phyloP scores from a whole-genome alignment of 2,888 invertebrate species.

The Nipponacmea schrenckii region DNA sequence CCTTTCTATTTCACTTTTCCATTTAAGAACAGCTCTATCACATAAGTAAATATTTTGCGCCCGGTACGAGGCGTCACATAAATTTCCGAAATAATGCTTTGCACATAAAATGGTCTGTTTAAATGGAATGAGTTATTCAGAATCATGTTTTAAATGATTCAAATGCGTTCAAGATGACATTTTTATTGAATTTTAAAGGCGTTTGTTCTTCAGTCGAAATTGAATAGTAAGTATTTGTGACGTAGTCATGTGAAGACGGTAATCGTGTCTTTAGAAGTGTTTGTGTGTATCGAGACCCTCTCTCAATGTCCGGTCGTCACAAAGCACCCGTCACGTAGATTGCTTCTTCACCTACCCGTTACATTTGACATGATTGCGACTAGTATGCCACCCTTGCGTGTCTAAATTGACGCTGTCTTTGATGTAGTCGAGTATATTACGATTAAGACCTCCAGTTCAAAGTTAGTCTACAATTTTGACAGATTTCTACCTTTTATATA shows the following conservation, averaged over 20 bases:
- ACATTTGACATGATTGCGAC: not conserved
- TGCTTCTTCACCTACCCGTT: slow-evolving; percentile 1
- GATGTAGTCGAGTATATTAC: not conserved
- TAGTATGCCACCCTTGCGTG: slow-evolving; percentile 9
- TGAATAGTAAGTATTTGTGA: slow-evolving; percentile 1
- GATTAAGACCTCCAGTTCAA: not conserved
- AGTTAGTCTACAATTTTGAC: slow-evolving; percentile 8
- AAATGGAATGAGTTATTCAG: not conserved
- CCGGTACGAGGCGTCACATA: too few species aligned
- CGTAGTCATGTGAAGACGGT: not conserved
- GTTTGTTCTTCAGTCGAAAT: not conserved
- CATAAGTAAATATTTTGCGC: too few species aligned
- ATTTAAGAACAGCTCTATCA: too few species aligned
- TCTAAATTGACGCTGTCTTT: not conserved
- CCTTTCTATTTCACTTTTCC: too few species aligned
- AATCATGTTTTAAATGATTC: not conserved
- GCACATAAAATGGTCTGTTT: too few species aligned
- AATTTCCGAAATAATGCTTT: too few species aligned
- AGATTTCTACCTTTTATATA: not conserved
- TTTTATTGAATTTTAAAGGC: not conserved
- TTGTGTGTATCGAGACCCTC: not conserved
- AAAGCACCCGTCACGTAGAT: slow-evolving; percentile 5
- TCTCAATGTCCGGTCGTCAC: slow-evolving; percentile 3
- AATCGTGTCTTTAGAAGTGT: slow-evolving; percentile 9
- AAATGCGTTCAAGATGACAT: not conserved